Conservation (phyloP, 2,113 vertebrate genomes). For the Zosterops hypoxanthus region DNA sequence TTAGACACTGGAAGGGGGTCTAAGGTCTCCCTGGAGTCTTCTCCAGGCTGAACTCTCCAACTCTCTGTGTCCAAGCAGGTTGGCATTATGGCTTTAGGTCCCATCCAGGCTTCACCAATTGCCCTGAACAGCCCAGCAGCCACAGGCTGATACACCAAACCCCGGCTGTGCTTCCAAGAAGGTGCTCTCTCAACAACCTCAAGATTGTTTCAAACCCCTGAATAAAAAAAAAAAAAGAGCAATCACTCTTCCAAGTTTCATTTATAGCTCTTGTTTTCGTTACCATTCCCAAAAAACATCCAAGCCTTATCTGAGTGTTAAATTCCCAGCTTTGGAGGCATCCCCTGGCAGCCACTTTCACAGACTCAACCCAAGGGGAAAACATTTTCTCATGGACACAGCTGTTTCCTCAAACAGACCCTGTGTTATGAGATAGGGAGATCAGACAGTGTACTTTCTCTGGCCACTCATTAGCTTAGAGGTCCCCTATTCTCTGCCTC, state of each 20-base stretch:
- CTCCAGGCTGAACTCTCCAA: background rate
- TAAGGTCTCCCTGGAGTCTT: background rate
- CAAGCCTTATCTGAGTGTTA: background rate
- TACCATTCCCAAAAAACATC: background rate
- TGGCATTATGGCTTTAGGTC: background rate
- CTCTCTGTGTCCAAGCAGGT: background rate
- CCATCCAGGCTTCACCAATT: background rate
- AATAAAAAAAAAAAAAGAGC: background rate
- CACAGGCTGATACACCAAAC: background rate
- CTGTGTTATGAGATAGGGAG: background rate
- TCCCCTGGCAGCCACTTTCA: background rate
- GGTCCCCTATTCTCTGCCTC: background rate
- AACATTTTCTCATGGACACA: background rate
- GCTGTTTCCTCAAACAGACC: background rate
- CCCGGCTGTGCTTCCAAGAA: background rate
- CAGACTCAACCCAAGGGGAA: background rate
- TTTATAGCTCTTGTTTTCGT: background rate
- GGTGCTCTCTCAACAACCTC: background rate
- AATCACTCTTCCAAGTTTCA: background rate
- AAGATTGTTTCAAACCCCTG: background rate
- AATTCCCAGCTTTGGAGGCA: background rate
- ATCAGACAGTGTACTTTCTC: background rate
- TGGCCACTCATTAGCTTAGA: background rate
- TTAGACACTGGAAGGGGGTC: rapidly evolving
- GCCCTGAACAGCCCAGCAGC: background rate